Evolutionary conservation across 2,888 invertebrate genomes (phyloP).

Genomic region (Plusia festucae): DNA sequence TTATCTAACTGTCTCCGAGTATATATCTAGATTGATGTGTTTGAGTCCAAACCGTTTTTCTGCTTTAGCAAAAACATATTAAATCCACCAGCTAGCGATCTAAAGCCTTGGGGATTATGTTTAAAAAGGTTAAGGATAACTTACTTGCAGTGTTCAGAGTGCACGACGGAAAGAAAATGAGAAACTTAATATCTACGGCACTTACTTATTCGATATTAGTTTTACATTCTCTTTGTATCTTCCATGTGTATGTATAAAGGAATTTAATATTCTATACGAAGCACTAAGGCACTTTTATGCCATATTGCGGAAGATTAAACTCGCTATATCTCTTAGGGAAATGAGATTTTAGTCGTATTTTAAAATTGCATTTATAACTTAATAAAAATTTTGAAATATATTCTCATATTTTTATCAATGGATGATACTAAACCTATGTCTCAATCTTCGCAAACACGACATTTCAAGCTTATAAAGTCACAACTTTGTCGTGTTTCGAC

Average conservation of each 20-base stretch:
- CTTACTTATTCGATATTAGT: slow-evolving; percentile 48
- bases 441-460: not conserved
- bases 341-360: slow-evolving; percentile 33
- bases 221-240: slow-evolving; percentile 39
- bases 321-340: slow-evolving; percentile 22
- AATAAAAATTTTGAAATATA: not conserved
- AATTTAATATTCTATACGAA: slow-evolving; percentile 44
- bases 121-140: slow-evolving; percentile 5
- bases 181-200: slow-evolving; percentile 31
- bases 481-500: not conserved
- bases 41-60: slow-evolving; percentile 17
- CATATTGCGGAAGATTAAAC: not conserved
- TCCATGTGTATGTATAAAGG: slow-evolving; percentile 26
- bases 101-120: not conserved
- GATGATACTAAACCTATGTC: not conserved
- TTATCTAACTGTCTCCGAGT: slow-evolving; percentile 6
- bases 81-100: not conserved
- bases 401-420: not conserved
- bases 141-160: slow-evolving; percentile 11
- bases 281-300: slow-evolving; percentile 24
- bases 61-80: slow-evolving; percentile 10
- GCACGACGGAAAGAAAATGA: slow-evolving; percentile 24
- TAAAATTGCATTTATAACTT: not conserved
- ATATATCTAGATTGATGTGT: slow-evolving; percentile 7
- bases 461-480: not conserved